A percentile compares a stretch with the other conserved stretches of the same genome.
These are phyloP conservation scores for Epizoanthus stellaris DNA, from an alignment of 92 coral and sea anemone genomes.

Conservation along the genomic window DNA sequence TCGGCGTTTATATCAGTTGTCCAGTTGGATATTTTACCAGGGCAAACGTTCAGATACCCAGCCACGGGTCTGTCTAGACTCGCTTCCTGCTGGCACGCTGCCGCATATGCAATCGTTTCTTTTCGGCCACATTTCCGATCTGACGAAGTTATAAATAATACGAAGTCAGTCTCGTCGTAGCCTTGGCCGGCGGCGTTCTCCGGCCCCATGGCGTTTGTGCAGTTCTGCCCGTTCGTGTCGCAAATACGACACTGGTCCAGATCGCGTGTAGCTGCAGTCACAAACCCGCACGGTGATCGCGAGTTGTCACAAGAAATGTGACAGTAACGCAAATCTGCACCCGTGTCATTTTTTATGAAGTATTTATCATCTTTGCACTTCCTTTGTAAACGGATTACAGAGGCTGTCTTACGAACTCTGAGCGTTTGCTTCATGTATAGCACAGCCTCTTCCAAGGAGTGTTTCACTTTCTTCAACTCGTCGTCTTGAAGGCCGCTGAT, in stretches of 20 bases:
- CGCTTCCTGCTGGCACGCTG: slow-evolving; percentile 89
- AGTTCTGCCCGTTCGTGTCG: slow-evolving; percentile 60
- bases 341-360: slow-evolving; percentile 59
- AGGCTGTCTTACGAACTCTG: slow-evolving; percentile 74
- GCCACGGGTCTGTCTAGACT: slow-evolving; percentile 92
- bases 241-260: slow-evolving; percentile 86
- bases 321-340: slow-evolving; percentile 83
- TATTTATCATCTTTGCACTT: slow-evolving; percentile 70
- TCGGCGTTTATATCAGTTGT: slow-evolving; percentile 54
- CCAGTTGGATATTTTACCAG: slow-evolving; percentile 59
- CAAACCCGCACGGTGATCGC: slow-evolving; percentile 73
- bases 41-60: slow-evolving; percentile 91
- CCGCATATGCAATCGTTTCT: slow-evolving; percentile 81
- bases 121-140: slow-evolving; percentile 70
- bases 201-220: slow-evolving; percentile 56
- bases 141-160: slow-evolving; percentile 78
- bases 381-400: slow-evolving; percentile 79
- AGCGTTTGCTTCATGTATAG: slow-evolving; percentile 75
- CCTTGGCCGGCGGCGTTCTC: slow-evolving; percentile 64
- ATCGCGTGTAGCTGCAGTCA: slow-evolving; percentile 59
- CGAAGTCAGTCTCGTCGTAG: slow-evolving; percentile 77
- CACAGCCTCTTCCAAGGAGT: slow-evolving; percentile 63
- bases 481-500: slow-evolving; percentile 57
- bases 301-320: slow-evolving; percentile 65
- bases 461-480: slow-evolving; percentile 41